phyloP scores from a whole-genome alignment of 2,797 vertebrate genomes.

The Syngnathus acus region DNA sequence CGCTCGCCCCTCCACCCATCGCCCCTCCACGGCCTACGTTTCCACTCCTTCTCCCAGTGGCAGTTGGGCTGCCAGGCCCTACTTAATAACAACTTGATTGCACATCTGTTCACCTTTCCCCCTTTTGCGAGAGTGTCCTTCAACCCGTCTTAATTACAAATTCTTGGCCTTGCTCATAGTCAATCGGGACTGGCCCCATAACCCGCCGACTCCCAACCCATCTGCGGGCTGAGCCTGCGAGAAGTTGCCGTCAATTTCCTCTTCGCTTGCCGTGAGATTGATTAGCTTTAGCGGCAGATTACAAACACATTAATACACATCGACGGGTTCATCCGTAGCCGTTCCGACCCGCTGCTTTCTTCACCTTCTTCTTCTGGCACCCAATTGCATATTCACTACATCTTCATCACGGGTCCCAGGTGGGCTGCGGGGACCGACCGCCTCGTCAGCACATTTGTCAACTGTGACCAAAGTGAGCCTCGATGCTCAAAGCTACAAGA shows the following conservation, averaged over 20 bases:
- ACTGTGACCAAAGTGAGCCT: conserved; percentile 25
- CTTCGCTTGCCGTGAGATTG: not conserved
- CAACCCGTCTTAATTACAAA: conserved; percentile 66
- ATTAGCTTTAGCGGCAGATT: not conserved
- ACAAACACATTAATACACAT: conserved; percentile 2
- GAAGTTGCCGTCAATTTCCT: not conserved
- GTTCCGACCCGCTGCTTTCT: conserved; percentile 21
- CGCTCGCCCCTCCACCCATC: conserved; percentile 57
- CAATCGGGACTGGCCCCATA: conserved; percentile 37
- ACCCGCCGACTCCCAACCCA: conserved; percentile 43
- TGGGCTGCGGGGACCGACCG: conserved; percentile 30
- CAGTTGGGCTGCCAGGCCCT: conserved; percentile 54
- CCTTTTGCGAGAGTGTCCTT: conserved; percentile 56
- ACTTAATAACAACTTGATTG: conserved; percentile 67
- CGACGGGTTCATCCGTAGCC: conserved; percentile 25
- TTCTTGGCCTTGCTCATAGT: conserved; percentile 46
- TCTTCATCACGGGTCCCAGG: conserved; percentile 49
- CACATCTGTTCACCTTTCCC: conserved; percentile 69
- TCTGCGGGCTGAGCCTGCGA: conserved; percentile 13
- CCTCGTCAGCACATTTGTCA: conserved; percentile 34
- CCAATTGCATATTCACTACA: conserved; percentile 46
- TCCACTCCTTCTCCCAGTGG: conserved; percentile 65
- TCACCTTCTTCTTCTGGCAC: conserved; percentile 35
- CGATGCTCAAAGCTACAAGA: no score
- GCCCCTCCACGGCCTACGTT: conserved; percentile 50